These are phyloP conservation scores for Phthorimaea operculella DNA, from an alignment of 1,140 invertebrate species.

Conservation along the genomic window DNA sequence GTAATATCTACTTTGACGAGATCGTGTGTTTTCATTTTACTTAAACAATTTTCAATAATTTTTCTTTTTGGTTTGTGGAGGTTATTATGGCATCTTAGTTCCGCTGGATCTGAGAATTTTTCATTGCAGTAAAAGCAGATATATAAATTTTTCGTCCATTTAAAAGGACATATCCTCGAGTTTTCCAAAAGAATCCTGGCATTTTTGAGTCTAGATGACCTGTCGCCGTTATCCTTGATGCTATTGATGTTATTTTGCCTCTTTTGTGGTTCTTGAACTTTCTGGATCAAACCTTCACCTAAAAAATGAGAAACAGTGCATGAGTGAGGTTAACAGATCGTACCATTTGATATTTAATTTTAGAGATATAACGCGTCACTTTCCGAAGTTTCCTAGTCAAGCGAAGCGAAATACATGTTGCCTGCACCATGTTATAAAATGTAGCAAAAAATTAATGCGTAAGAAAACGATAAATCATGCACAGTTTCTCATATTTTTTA, in stretches of 20 bases:
- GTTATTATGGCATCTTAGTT: constrained; percentile 38
- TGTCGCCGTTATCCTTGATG: constrained; percentile 15
- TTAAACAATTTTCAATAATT: neutral
- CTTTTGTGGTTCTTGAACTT: constrained; percentile 10
- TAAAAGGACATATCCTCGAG: constrained; percentile 51
- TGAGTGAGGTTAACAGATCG: too few relatives aligned
- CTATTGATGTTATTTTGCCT: constrained; percentile 30
- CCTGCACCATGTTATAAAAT: too few relatives aligned
- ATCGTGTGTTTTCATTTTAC: constrained; percentile 40
- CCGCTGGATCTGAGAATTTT: constrained; percentile 35
- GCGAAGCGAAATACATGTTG: too few relatives aligned
- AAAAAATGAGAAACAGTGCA: too few relatives aligned
- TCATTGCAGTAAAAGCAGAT: constrained; percentile 50
- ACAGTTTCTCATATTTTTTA: too few relatives aligned
- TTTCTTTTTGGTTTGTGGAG: constrained; percentile 17
- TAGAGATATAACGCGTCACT: too few relatives aligned
- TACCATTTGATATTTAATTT: too few relatives aligned
- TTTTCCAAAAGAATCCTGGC: constrained; percentile 38
- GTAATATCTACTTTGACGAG: constrained; percentile 53
- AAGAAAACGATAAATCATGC: too few relatives aligned
- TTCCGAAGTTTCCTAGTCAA: too few relatives aligned
- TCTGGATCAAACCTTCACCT: too few relatives aligned
- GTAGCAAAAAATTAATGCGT: too few relatives aligned
- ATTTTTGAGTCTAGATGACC: constrained; percentile 37
- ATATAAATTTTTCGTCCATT: constrained; percentile 54